Evolutionary conservation across 1,140 invertebrate species (phyloP).

Genomic region (Sycobia sp.): DNA sequence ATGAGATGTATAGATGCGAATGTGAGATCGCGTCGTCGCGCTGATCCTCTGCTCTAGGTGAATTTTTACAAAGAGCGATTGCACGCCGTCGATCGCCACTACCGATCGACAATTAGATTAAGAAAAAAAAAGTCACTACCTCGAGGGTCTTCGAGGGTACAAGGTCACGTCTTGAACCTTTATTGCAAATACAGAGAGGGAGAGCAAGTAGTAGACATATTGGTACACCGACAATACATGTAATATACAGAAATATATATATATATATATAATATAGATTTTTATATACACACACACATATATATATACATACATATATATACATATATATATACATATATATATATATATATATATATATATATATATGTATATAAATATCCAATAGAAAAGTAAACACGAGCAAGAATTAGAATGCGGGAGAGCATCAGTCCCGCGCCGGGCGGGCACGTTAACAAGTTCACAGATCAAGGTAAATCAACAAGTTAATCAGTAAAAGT

Average conservation of each 20-base stretch:
- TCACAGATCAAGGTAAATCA: no score
- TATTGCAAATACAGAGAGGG: background rate
- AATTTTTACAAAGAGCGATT: conserved; percentile 22
- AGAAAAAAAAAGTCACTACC: conserved; percentile 34
- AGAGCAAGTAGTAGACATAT: background rate
- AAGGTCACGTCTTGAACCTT: conserved; percentile 32
- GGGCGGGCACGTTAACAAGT: no score
- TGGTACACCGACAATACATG: no score
- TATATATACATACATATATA: conserved; percentile 3
- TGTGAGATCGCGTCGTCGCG: conserved; percentile 4
- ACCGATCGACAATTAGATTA: conserved; percentile 21
- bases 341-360: no score
- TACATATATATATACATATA: no score
- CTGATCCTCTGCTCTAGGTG: conserved; percentile 30
- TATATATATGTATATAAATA: no score
- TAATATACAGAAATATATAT: no score
- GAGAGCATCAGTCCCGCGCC: no score
- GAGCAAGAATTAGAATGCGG: no score
- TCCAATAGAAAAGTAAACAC: no score
- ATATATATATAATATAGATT: conserved; percentile 5
- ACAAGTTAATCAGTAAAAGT: no score
- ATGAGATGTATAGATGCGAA: conserved; percentile 15
- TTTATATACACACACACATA: background rate
- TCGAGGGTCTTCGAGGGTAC: conserved; percentile 50
- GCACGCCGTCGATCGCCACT: conserved; percentile 27